Evolutionary conservation across 2,797 vertebrate genomes (phyloP).

Genomic region (Peromyscus eremicus): DNA sequence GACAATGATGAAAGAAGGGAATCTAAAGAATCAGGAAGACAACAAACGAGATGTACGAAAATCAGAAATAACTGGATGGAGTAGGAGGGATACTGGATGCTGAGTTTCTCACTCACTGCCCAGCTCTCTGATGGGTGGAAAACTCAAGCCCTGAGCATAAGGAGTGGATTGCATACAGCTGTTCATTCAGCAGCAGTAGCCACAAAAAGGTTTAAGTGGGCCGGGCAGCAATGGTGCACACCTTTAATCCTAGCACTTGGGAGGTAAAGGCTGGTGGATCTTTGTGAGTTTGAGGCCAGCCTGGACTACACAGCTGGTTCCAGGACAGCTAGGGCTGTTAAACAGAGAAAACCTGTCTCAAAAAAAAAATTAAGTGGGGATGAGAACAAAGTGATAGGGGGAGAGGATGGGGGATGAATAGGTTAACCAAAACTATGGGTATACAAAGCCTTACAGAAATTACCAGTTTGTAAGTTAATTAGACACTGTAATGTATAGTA

Average conservation of each 20-base stretch:
- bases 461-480: background rate
- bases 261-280: no score
- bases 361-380: no score
- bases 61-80: background rate
- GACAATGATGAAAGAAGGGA: background rate
- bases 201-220: background rate
- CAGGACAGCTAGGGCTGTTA: no score
- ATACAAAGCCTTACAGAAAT: background rate
- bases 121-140: background rate
- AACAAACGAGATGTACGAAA: background rate
- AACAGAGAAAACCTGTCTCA: no score
- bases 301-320: no score
- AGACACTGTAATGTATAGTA: background rate
- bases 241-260: no score
- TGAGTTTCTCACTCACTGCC: background rate
- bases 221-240: no score
- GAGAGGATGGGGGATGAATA: background rate
- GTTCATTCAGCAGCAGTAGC: background rate
- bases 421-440: no score
- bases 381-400: no score
- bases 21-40: background rate
- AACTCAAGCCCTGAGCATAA: background rate
- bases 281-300: no score
- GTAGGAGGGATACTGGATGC: background rate
- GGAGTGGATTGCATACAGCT: no score